These are phyloP conservation scores for Cyclina sinensis DNA, from an alignment of 1,140 invertebrate genomes.

Conservation along the genomic window DNA sequence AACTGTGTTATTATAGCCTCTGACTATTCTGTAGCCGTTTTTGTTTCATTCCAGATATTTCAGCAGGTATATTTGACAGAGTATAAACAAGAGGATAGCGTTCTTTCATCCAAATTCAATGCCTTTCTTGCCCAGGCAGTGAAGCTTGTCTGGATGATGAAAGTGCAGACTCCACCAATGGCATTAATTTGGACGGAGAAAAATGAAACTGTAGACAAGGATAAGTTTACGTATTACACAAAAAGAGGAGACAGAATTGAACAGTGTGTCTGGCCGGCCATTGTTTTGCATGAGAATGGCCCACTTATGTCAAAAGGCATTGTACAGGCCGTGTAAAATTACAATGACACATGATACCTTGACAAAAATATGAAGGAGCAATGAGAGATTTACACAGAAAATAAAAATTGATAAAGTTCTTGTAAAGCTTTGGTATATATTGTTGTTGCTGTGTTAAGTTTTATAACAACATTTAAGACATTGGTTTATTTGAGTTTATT, in stretches of 20 bases:
- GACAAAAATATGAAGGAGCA: no score
- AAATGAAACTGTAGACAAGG: conserved; percentile 1
- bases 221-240: conserved; percentile 46
- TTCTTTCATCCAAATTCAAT: background rate
- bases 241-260: conserved; percentile 15
- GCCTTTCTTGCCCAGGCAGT: background rate
- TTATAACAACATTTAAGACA: no score
- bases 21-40: no score
- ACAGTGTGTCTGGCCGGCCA: conserved; percentile 39
- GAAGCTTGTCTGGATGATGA: conserved; percentile 57
- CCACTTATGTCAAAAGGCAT: conserved; percentile 50
- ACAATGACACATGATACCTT: no score
- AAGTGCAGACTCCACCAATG: conserved; percentile 41
- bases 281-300: conserved; percentile 26
- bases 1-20: no score
- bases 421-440: no score
- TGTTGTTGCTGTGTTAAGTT: no score
- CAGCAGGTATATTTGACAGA: background rate
- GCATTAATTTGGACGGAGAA: conserved; percentile 5
- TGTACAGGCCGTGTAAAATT: conserved; percentile 30
- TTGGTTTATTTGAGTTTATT: no score
- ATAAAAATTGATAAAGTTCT: no score
- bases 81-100: background rate
- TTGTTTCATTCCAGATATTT: background rate
- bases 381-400: no score